Percentiles rank a stretch among this genome's conserved stretches.
These are phyloP conservation scores for Aphidius colemani DNA, from an alignment of 2,888 invertebrate genomes.

Conservation along the genomic window DNA sequence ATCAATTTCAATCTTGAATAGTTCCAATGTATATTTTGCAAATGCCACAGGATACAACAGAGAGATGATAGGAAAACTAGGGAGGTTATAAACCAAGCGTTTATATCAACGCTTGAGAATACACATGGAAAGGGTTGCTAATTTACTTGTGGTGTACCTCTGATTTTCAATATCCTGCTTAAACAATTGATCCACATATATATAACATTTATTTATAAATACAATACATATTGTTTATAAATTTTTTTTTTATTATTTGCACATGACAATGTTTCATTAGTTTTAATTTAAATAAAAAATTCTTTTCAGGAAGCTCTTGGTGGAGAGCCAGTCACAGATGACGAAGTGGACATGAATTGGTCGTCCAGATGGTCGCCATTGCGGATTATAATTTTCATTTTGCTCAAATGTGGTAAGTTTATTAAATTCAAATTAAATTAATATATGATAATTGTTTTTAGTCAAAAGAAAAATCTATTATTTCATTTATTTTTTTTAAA, in stretches of 20 bases:
- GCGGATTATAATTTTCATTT: constrained; percentile 54
- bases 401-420: constrained; percentile 53
- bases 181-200: background rate
- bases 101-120: background rate
- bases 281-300: background rate
- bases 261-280: background rate
- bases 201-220: no score
- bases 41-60: constrained; percentile 6
- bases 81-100: background rate
- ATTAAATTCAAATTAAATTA: background rate
- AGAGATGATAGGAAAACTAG: background rate
- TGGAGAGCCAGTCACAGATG: constrained; percentile 47
- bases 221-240: no score
- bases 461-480: background rate
- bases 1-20: constrained; percentile 4
- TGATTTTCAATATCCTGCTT: constrained; percentile 19
- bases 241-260: constrained; percentile 4
- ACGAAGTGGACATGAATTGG: constrained; percentile 58
- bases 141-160: constrained; percentile 21
- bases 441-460: background rate
- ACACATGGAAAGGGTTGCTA: background rate
- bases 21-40: constrained; percentile 9
- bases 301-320: constrained; percentile 37
- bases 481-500: no score
- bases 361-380: constrained; percentile 54